Conservation (phyloP, 2,797 vertebrate species). For the Sebastes nivosus region DNA sequence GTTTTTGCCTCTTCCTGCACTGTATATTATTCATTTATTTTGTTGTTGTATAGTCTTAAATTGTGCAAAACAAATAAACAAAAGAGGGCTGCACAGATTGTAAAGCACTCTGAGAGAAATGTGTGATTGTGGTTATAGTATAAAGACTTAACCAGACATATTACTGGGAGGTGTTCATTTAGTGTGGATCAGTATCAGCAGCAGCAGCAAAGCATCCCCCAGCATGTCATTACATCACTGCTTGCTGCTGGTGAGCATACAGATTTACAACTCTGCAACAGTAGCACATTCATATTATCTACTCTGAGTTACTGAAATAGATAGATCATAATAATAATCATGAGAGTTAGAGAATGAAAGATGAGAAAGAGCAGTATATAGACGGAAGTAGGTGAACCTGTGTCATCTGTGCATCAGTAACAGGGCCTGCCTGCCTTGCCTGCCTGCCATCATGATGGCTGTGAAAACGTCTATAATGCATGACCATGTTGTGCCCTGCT, state of each 20-base stretch:
- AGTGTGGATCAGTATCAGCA: background rate
- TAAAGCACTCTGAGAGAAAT: background rate
- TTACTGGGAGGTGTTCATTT: too few species aligned
- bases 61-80: too few species aligned
- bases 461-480: background rate
- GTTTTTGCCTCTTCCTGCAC: too few species aligned
- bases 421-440: conserved; percentile 23
- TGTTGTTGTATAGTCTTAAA: too few species aligned
- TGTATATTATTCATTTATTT: too few species aligned
- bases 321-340: too few species aligned
- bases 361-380: background rate
- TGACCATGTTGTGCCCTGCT: conserved; percentile 7
- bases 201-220: background rate
- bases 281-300: background rate
- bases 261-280: conserved; percentile 31
- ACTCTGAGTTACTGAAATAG: background rate
- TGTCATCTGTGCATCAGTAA: conserved; percentile 42
- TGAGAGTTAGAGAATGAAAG: background rate
- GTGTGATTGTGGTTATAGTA: too few species aligned
- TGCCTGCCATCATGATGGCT: conserved; percentile 5
- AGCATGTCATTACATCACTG: conserved; percentile 53
- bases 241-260: conserved; percentile 5
- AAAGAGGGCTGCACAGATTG: background rate
- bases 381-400: conserved; percentile 69
- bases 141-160: too few species aligned